Conservation (phyloP, 1,140 invertebrate genomes). For the Oncopodura yosiiana region DNA sequence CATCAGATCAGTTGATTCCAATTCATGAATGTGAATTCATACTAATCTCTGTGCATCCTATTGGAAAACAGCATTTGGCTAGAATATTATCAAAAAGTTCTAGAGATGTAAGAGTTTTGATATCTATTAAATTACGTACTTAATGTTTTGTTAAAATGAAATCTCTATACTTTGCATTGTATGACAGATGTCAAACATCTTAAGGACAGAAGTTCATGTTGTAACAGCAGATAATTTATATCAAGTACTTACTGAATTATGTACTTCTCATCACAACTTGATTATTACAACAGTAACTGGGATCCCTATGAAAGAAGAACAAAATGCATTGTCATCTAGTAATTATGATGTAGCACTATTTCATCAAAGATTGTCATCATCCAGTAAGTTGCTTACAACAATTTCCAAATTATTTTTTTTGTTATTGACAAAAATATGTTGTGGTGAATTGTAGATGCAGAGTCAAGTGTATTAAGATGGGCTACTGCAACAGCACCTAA, state of each 20-base stretch:
- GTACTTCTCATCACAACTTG: slow-evolving; percentile 68
- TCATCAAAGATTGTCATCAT: slow-evolving; percentile 50
- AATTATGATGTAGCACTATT: slow-evolving; percentile 97
- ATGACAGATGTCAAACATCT: slow-evolving; percentile 50
- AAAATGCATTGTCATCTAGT: slow-evolving; percentile 92
- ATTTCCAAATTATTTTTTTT: slow-evolving; percentile 1
- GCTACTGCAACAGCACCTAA: slow-evolving; percentile 38
- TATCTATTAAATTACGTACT: not conserved
- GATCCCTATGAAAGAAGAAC: slow-evolving; percentile 99
- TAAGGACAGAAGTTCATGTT: slow-evolving; percentile 59
- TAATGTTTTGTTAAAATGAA: not conserved
- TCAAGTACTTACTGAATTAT: slow-evolving; percentile 18
- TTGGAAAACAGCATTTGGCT: slow-evolving; percentile 26
- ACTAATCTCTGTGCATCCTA: slow-evolving; percentile 25
- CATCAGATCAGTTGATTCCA: slow-evolving; percentile 53
- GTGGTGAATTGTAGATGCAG: slow-evolving; percentile 5
- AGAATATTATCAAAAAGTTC: slow-evolving; percentile 28
- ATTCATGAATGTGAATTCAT: slow-evolving; percentile 60
- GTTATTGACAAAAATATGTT: slow-evolving; percentile 1
- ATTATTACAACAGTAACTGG: slow-evolving; percentile 92
- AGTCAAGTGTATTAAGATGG: slow-evolving; percentile 27
- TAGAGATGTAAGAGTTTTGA: slow-evolving; percentile 10
- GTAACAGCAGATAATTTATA: slow-evolving; percentile 48
- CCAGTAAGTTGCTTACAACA: slow-evolving; percentile 28
- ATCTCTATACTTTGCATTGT: slow-evolving; percentile 33